These are phyloP conservation scores for Pseudopipra pipra DNA, from an alignment of 2,113 vertebrate genomes.

Conservation along the genomic window DNA sequence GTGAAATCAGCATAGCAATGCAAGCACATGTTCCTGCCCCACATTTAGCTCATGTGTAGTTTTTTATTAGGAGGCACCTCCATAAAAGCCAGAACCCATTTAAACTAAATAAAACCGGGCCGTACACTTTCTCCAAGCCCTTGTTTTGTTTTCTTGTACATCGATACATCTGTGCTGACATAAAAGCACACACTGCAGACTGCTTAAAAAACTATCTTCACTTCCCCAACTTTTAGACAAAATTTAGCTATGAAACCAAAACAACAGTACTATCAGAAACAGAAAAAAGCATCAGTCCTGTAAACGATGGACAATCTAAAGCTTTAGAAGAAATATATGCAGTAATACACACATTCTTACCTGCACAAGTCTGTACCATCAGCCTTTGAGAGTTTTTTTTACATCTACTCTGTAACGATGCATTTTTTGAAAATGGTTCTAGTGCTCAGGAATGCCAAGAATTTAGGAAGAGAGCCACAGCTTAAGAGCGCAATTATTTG, in stretches of 20 bases:
- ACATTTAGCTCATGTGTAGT: not conserved
- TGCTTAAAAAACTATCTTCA: not conserved
- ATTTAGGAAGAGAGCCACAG: constrained; percentile 78
- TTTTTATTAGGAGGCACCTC: not conserved
- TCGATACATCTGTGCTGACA: not conserved
- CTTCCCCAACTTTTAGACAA: constrained; percentile 47
- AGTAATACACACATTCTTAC: constrained; percentile 63
- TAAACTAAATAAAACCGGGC: not conserved
- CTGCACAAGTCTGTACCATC: constrained; percentile 69
- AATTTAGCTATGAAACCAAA: constrained; percentile 50
- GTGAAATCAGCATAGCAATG: not conserved
- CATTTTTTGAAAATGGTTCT: constrained; percentile 73
- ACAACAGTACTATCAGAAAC: not conserved
- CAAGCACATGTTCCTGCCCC: not conserved
- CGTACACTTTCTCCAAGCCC: not conserved
- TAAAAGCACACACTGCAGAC: not conserved
- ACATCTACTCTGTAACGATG: constrained; percentile 70
- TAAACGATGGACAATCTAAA: constrained; percentile 25
- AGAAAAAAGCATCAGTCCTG: constrained; percentile 18
- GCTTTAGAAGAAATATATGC: constrained; percentile 29
- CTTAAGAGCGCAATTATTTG: constrained; percentile 73
- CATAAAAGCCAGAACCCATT: not conserved
- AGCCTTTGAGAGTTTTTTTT: constrained; percentile 67
- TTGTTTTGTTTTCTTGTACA: not conserved
- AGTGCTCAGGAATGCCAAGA: constrained; percentile 75